Evolutionary conservation across 2,113 vertebrate species (phyloP).

Genomic region (Neomonachus schauinslandi): DNA sequence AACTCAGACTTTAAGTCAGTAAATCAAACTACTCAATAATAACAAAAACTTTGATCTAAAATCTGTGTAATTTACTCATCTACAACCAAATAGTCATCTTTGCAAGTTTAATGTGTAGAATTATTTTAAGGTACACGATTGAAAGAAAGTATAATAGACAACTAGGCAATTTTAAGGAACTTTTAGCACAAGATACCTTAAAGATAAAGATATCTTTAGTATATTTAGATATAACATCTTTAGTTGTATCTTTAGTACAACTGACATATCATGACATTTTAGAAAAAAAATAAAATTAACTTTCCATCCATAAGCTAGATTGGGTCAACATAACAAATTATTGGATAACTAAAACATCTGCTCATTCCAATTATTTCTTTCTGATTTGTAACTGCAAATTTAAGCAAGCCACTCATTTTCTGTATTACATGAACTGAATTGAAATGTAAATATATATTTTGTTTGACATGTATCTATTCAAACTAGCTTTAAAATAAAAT

Average conservation of each 20-base stretch:
- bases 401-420: not conserved
- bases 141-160: slow-evolving; percentile 47
- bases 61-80: slow-evolving; percentile 34
- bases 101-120: not conserved
- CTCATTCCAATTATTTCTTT: slow-evolving; percentile 38
- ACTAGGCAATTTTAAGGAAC: slow-evolving; percentile 11
- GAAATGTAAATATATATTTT: slow-evolving; percentile 37
- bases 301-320: slow-evolving; percentile 55
- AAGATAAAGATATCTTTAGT: no score
- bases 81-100: not conserved
- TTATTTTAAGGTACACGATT: slow-evolving; percentile 47
- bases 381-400: slow-evolving; percentile 16
- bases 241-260: not conserved
- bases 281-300: slow-evolving; percentile 49
- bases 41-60: slow-evolving; percentile 44
- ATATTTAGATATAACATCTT: no score
- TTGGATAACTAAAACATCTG: slow-evolving; percentile 72
- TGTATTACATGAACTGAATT: slow-evolving; percentile 2
- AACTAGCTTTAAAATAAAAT: slow-evolving; percentile 67
- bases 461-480: slow-evolving; percentile 44
- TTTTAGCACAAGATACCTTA: not conserved
- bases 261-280: not conserved
- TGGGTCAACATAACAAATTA: slow-evolving; percentile 63
- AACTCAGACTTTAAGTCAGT: not conserved
- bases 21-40: not conserved